Percentiles rank a stretch among this genome's conserved stretches.
phyloP scores from a whole-genome alignment of 2,888 invertebrate genomes.

The Spodoptera picta region DNA sequence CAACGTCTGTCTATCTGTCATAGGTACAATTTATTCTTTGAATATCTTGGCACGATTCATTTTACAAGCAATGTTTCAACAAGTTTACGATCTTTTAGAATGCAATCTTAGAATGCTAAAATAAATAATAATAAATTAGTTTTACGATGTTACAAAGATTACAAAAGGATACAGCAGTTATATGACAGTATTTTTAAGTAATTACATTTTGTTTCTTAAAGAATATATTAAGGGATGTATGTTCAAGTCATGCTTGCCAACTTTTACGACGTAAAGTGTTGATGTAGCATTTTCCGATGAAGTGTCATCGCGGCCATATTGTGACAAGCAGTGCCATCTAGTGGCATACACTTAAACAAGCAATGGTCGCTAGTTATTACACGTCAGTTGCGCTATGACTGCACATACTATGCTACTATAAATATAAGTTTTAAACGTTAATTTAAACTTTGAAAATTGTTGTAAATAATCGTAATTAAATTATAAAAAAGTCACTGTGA shows the following conservation, averaged over 20 bases:
- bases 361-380: conserved; percentile 20
- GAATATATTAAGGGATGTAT: conserved; percentile 27
- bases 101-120: conserved; percentile 31
- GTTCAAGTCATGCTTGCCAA: conserved; percentile 32
- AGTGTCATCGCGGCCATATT: conserved; percentile 21
- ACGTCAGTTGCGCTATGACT: conserved; percentile 21
- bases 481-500: conserved; percentile 57
- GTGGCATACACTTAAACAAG: background rate
- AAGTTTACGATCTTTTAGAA: conserved; percentile 42
- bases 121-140: conserved; percentile 39
- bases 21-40: conserved; percentile 1
- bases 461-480: conserved; percentile 63
- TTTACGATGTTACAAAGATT: conserved; percentile 44
- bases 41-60: background rate
- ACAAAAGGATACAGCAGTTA: conserved; percentile 53
- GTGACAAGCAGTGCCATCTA: conserved; percentile 12
- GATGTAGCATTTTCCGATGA: conserved; percentile 37
- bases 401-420: conserved; percentile 45
- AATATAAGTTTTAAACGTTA: conserved; percentile 40
- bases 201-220: conserved; percentile 39
- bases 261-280: conserved; percentile 46
- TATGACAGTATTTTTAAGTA: conserved; percentile 67
- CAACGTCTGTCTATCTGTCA: background rate
- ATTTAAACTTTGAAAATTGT: conserved; percentile 48
- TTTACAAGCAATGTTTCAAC: conserved; percentile 1